Conservation (phyloP, 2,797 vertebrate genomes). For the Sphaeramia orbicularis region DNA sequence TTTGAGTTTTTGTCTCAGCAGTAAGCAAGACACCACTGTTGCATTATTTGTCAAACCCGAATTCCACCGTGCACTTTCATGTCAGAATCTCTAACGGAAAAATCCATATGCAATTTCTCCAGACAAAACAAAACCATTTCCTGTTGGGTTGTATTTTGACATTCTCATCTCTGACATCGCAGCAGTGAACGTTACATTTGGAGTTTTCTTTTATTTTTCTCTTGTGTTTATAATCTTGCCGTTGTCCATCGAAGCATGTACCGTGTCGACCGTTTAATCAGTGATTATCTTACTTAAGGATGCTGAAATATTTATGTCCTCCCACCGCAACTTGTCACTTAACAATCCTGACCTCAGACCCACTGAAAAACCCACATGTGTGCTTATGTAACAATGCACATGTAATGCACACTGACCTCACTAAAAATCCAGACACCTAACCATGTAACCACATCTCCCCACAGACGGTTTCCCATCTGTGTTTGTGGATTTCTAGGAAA, state of each 20-base stretch:
- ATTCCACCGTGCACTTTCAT: not conserved
- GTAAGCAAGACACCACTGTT: not conserved
- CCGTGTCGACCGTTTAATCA: slow-evolving; percentile 60
- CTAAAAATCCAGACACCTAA: slow-evolving; percentile 14
- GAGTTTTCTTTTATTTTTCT: slow-evolving; percentile 1
- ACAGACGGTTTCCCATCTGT: not conserved
- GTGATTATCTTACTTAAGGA: slow-evolving; percentile 67
- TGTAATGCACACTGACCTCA: slow-evolving; percentile 17
- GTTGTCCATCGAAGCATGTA: slow-evolving; percentile 32
- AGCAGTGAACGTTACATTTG: not conserved
- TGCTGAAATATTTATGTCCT: slow-evolving; percentile 73
- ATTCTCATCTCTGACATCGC: slow-evolving; percentile 1
- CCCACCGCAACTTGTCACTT: slow-evolving; percentile 66
- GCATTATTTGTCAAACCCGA: not conserved
- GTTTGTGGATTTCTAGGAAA: slow-evolving; percentile 17
- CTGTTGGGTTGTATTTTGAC: not conserved
- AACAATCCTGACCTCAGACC: slow-evolving; percentile 43
- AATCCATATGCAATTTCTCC: slow-evolving; percentile 18
- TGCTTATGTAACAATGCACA: not conserved
- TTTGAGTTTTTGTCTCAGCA: too few species aligned
- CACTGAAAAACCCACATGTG: slow-evolving; percentile 5
- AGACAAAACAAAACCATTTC: not conserved
- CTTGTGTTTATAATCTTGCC: not conserved
- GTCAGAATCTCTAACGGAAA: slow-evolving; percentile 1
- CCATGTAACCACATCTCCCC: slow-evolving; percentile 22